Base-by-base conservation (phyloP, 1,140 invertebrate genomes). In the Patella vulgata region DNA sequence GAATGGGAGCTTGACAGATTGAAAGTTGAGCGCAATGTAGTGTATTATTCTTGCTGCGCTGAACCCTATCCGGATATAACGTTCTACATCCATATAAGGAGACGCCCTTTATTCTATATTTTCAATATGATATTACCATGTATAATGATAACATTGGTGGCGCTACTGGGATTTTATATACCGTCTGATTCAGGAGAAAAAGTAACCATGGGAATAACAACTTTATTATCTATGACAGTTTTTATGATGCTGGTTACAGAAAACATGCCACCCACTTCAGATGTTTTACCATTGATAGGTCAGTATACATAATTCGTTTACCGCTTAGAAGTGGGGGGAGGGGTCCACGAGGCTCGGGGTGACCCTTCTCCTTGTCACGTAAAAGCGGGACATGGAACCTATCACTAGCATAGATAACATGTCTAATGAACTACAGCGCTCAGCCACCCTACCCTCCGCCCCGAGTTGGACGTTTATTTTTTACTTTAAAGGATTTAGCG, bases 91-190 rank as follows among this genome's bases (percentile, higher is more conserved):
- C 88, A 89, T 60, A 83, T 94, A 25, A 82, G 90, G 57, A 82
- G 93, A 57, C 84, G 93, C 66, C 93, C 93, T 0, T 88, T 95
- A 87, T 95, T 95, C 80, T 95, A 95, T 82, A 92, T 95, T 6
- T 95, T 95, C 85, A 95, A 95, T 79, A 87, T 95, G 77, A 68
- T 81, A 17, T 55, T 81, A 23, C 94, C 94, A 0, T 95, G 93
- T 82, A 89, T 95, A 54, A 88, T 96, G 17, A 95, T 96, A 74
- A 95, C 94, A 75, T 89, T 85, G 84, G 74, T 89, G 90, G 93
- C 93, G 28, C 86, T 96, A 43, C 84, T 96, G 43, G 78, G 78
- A 0, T 96, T 96, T 84, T 95, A 94, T 85, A 92, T 96, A 70
- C 93, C 94, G 33, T 93, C 92, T 11, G 93, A 95, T 77, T 93